A percentile compares a stretch with the other conserved stretches of the same genome.
phyloP scores from a whole-genome alignment of 2,797 vertebrate genomes.

The Propithecus perrieri region DNA sequence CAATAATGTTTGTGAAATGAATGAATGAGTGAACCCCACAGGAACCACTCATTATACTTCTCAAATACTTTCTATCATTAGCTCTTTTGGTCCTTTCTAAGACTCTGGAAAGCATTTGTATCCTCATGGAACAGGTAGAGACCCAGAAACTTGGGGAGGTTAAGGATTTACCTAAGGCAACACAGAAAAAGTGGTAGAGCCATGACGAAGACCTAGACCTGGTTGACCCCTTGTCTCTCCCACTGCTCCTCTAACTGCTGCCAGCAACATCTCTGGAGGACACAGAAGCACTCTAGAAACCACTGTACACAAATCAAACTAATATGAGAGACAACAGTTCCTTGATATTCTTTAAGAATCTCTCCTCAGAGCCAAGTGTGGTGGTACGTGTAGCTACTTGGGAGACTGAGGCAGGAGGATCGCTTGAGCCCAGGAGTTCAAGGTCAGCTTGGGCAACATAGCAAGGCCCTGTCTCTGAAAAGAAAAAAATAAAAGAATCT shows the following conservation, averaged over 20 bases:
- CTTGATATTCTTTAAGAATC: conserved; percentile 34
- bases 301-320: neutral
- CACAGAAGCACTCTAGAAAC: conserved; percentile 36
- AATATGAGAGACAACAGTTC: neutral
- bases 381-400: neutral
- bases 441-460: no score
- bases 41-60: neutral
- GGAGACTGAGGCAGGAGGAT: neutral
- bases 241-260: neutral
- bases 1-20: neutral
- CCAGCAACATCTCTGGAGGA: neutral
- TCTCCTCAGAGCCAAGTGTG: neutral
- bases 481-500: neutral
- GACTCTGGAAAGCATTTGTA: neutral
- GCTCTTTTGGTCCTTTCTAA: neutral
- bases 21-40: neutral
- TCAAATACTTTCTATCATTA: neutral
- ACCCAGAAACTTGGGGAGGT: neutral
- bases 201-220: neutral
- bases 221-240: neutral
- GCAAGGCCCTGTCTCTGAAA: no score
- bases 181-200: neutral
- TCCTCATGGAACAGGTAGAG: neutral
- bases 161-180: neutral
- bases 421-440: neutral